phyloP scores from a whole-genome alignment of 2,888 invertebrate genomes.

The Scrobipalpa costella region DNA sequence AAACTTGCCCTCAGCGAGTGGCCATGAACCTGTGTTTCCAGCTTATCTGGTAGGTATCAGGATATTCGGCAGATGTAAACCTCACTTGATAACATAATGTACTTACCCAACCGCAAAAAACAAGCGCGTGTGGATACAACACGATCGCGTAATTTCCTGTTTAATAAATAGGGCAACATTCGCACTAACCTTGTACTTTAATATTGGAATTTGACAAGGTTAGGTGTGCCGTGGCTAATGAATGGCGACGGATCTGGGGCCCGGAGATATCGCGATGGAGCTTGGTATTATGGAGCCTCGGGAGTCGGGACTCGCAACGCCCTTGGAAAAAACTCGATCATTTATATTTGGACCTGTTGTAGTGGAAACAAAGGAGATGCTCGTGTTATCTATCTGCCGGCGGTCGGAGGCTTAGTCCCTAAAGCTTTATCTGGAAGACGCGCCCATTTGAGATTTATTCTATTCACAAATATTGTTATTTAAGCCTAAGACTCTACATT shows the following conservation, averaged over 20 bases:
- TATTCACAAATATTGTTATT: background rate
- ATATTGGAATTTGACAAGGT: constrained; percentile 27
- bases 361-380: constrained; percentile 6
- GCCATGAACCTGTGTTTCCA: constrained; percentile 65
- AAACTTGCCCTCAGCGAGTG: constrained; percentile 52
- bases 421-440: constrained; percentile 1
- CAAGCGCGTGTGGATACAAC: constrained; percentile 31
- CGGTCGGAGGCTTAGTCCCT: background rate
- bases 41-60: constrained; percentile 64
- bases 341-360: constrained; percentile 5
- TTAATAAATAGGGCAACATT: constrained; percentile 38
- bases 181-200: constrained; percentile 34
- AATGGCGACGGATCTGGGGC: constrained; percentile 1
- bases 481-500: background rate
- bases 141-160: constrained; percentile 34
- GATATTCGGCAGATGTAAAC: constrained; percentile 33
- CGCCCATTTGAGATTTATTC: background rate
- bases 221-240: constrained; percentile 18
- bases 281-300: background rate
- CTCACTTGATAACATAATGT: constrained; percentile 50
- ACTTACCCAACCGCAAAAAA: constrained; percentile 31
- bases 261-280: constrained; percentile 5
- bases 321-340: constrained; percentile 10
- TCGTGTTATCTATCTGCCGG: constrained; percentile 2
- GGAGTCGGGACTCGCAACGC: background rate